Evolutionary conservation across 2,888 invertebrate genomes (phyloP).

Genomic region (Drosophila algonquin): DNA sequence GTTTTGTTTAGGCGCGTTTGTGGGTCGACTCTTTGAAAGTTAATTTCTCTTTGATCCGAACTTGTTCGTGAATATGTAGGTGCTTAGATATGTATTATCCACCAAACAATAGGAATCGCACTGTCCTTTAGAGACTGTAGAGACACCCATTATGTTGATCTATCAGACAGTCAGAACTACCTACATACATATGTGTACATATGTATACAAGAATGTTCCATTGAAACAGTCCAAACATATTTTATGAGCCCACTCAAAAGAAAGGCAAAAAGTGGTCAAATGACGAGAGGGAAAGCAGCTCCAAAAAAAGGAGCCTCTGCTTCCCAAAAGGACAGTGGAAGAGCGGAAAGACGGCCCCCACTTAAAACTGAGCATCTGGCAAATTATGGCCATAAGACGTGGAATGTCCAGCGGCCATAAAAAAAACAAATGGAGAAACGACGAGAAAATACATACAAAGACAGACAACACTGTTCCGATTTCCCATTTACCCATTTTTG

Average conservation of each 20-base stretch:
- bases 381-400: slow-evolving; percentile 52
- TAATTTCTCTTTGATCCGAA: too few species aligned
- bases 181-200: too few species aligned
- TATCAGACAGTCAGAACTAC: background rate
- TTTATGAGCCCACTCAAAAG: slow-evolving; percentile 11
- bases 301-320: background rate
- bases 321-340: background rate
- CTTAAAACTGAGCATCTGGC: slow-evolving; percentile 60
- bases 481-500: background rate
- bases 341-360: slow-evolving; percentile 14
- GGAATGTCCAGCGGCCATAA: slow-evolving; percentile 14
- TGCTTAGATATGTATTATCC: too few species aligned
- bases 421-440: slow-evolving; percentile 8
- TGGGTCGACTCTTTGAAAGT: background rate
- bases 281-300: background rate
- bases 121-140: too few species aligned
- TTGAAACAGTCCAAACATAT: slow-evolving; percentile 14
- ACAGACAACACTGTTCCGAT: background rate
- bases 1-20: background rate
- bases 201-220: background rate
- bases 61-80: too few species aligned
- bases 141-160: background rate
- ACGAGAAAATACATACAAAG: slow-evolving; percentile 1
- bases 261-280: slow-evolving; percentile 19
- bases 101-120: too few species aligned